Conservation (phyloP, 2,113 vertebrate genomes). For the Lepisosteus oculatus region DNA sequence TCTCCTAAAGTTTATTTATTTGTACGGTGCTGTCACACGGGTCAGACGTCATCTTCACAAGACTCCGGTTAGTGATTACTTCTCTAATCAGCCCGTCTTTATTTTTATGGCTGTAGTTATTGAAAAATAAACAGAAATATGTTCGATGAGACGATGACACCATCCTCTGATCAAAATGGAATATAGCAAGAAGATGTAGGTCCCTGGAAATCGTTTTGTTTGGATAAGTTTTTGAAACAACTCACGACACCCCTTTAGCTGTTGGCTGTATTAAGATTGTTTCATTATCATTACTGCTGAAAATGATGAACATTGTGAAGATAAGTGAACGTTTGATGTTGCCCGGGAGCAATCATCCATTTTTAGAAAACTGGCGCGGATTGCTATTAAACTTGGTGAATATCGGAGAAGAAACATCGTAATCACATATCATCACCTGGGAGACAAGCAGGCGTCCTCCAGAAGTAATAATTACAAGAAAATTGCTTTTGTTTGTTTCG, state of each 20-base stretch:
- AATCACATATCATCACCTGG: conserved; percentile 33
- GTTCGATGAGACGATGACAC: neutral
- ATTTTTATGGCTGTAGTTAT: conserved; percentile 22
- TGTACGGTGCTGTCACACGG: conserved; percentile 51
- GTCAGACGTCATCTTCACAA: conserved; percentile 50
- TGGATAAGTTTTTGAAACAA: conserved; percentile 17
- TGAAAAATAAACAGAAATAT: conserved; percentile 17
- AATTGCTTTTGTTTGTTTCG: conserved; percentile 36
- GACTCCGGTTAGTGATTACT: conserved; percentile 37
- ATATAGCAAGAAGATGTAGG: conserved; percentile 20
- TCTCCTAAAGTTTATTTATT: conserved; percentile 47
- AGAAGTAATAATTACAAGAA: conserved; percentile 28
- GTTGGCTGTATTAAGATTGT: conserved; percentile 6
- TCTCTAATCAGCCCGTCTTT: conserved; percentile 23
- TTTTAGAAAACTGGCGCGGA: conserved; percentile 21
- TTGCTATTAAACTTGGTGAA: conserved; percentile 48
- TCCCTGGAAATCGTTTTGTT: conserved; percentile 9
- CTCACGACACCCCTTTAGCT: conserved; percentile 11
- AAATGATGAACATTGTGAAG: conserved; percentile 22
- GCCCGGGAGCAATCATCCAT: conserved; percentile 14
- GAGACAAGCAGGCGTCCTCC: conserved; percentile 35
- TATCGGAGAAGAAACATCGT: conserved; percentile 36
- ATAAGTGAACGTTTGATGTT: conserved; percentile 9
- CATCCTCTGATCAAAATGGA: conserved; percentile 6
- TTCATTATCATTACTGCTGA: conserved; percentile 1